Evolutionary conservation across 2,113 vertebrate genomes (phyloP).

Genomic region (Eretmochelys imbricata): DNA sequence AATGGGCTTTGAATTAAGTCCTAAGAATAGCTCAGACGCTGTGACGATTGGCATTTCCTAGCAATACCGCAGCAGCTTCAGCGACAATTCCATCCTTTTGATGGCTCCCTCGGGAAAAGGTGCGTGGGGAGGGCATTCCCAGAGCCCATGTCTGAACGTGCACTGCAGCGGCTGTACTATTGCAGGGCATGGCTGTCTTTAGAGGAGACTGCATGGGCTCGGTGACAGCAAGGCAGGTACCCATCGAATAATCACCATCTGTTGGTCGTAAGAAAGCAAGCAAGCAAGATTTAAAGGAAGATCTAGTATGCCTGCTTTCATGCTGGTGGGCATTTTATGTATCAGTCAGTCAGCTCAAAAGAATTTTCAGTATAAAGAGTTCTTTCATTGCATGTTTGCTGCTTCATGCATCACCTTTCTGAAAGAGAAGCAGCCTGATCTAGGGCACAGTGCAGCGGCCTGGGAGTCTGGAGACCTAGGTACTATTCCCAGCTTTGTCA

Average conservation of each 20-base stretch:
- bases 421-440: background rate
- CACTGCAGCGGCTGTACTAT: background rate
- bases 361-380: background rate
- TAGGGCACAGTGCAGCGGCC: rapidly evolving
- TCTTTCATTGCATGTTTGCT: rapidly evolving
- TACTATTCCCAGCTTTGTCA: background rate
- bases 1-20: background rate
- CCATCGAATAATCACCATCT: background rate
- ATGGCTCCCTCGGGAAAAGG: background rate
- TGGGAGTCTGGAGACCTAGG: background rate
- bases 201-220: background rate
- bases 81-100: rapidly evolving
- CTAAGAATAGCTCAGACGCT: background rate
- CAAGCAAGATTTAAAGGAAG: background rate
- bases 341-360: background rate
- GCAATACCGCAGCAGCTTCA: rapidly evolving
- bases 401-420: rapidly evolving
- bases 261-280: background rate
- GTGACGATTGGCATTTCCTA: background rate
- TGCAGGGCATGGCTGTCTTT: background rate
- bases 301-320: rapidly evolving
- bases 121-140: background rate
- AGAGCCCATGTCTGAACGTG: background rate
- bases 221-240: background rate
- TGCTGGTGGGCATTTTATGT: background rate